These are phyloP conservation scores for Trichoplax adhaerens DNA, from an alignment of 37 sponge, comb jelly and placozoan genomes.

Conservation along the genomic window DNA sequence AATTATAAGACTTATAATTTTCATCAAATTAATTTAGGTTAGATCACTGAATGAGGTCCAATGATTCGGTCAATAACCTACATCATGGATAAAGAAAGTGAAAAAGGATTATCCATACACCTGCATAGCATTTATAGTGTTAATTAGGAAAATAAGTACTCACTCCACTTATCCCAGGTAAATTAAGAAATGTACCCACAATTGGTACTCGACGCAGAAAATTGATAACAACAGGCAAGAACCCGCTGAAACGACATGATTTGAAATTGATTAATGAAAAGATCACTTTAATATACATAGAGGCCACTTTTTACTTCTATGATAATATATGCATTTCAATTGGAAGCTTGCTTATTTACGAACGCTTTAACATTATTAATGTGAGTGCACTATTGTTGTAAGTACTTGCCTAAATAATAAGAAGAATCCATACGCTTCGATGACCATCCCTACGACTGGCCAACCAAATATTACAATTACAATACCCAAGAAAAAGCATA, in stretches of 20 bases:
- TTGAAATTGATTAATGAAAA: background rate
- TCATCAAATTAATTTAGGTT: too few species aligned
- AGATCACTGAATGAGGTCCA: too few species aligned
- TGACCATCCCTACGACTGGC: slow-evolving; percentile 85
- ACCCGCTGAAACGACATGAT: slow-evolving; percentile 28
- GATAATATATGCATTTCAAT: background rate
- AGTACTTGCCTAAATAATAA: slow-evolving; percentile 61
- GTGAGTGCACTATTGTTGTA: background rate
- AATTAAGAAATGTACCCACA: slow-evolving; percentile 66
- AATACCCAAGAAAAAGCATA: slow-evolving; percentile 79
- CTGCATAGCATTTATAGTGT: too few species aligned
- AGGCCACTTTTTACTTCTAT: background rate
- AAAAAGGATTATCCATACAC: too few species aligned
- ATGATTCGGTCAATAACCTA: too few species aligned
- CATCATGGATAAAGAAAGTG: too few species aligned
- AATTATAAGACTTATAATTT: too few species aligned
- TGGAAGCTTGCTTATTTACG: background rate
- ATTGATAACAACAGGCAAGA: slow-evolving; percentile 63
- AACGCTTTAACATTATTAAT: background rate
- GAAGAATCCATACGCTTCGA: slow-evolving; percentile 85
- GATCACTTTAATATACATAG: background rate
- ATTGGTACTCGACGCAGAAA: slow-evolving; percentile 73
- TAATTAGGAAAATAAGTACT: background rate
- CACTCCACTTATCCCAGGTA: slow-evolving; percentile 64
- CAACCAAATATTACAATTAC: slow-evolving; percentile 72